A percentile compares a stretch with the other conserved stretches of the same genome.
These are phyloP conservation scores for Sabellastarte sp. DNA, from an alignment of 2,888 invertebrate species.

Conservation along the genomic window DNA sequence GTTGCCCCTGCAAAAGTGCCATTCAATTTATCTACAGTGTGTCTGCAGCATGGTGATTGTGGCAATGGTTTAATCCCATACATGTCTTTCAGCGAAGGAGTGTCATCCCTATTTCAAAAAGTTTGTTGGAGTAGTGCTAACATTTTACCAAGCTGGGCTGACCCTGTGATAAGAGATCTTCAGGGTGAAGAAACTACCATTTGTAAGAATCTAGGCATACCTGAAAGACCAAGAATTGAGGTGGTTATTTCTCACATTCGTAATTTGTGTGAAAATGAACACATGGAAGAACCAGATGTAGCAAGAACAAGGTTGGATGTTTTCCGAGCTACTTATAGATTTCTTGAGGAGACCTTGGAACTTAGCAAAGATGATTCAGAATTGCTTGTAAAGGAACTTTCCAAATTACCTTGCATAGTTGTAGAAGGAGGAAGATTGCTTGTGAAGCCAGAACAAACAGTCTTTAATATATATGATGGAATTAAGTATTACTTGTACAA, in stretches of 20 bases:
- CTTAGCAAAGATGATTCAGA: constrained; percentile 1
- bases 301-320: constrained; percentile 9
- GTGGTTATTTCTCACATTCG: constrained; percentile 16
- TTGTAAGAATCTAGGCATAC: constrained; percentile 12
- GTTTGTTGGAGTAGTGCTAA: constrained; percentile 24
- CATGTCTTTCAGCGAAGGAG: constrained; percentile 20
- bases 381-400: constrained; percentile 5
- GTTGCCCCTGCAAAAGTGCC: too few relatives aligned
- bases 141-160: constrained; percentile 28
- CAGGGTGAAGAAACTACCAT: constrained; percentile 10
- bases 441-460: constrained; percentile 27
- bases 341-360: background rate
- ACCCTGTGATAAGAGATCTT: constrained; percentile 13
- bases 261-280: constrained; percentile 10
- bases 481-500: constrained; percentile 34
- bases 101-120: constrained; percentile 12
- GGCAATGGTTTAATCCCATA: too few relatives aligned
- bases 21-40: too few relatives aligned
- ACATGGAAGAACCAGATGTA: background rate
- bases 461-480: constrained; percentile 27
- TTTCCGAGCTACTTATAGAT: constrained; percentile 12
- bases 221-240: constrained; percentile 12
- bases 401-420: constrained; percentile 15
- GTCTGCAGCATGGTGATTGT: too few relatives aligned
- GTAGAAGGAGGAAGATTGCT: constrained; percentile 20